Evolutionary conservation across 2,113 vertebrate species (phyloP).

Genomic region (Chionomys nivalis): DNA sequence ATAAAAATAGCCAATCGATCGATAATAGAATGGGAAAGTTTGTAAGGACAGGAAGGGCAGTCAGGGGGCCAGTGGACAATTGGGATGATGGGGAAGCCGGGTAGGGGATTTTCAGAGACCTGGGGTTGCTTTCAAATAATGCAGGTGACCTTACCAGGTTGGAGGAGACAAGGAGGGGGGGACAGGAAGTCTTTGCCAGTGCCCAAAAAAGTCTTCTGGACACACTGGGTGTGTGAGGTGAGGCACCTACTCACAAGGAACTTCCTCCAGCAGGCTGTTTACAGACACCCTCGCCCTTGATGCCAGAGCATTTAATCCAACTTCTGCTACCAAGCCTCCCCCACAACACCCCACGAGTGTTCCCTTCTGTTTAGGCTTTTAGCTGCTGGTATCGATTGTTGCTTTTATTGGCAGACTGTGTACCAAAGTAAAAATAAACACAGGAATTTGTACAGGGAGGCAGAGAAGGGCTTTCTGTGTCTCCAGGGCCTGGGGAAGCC

Average conservation of each 20-base stretch:
- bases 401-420: conserved; percentile 62
- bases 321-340: not conserved
- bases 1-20: conserved; percentile 54
- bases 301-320: not conserved
- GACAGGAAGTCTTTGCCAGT: not conserved
- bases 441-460: not conserved
- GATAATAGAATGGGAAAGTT: not conserved
- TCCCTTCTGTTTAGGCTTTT: conserved; percentile 42
- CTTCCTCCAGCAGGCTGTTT: not conserved
- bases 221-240: not conserved
- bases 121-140: not conserved
- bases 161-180: not conserved
- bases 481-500: not conserved
- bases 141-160: not conserved
- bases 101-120: not conserved
- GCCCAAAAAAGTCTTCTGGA: not conserved
- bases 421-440: conserved; percentile 61
- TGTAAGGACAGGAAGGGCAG: not conserved
- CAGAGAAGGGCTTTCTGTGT: not conserved
- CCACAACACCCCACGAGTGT: not conserved
- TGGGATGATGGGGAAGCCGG: not conserved
- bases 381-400: conserved; percentile 58
- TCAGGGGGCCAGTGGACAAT: not conserved
- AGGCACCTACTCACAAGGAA: not conserved
- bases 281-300: not conserved